Conservation (phyloP, 2,113 vertebrate genomes). For the Python bivittatus region DNA sequence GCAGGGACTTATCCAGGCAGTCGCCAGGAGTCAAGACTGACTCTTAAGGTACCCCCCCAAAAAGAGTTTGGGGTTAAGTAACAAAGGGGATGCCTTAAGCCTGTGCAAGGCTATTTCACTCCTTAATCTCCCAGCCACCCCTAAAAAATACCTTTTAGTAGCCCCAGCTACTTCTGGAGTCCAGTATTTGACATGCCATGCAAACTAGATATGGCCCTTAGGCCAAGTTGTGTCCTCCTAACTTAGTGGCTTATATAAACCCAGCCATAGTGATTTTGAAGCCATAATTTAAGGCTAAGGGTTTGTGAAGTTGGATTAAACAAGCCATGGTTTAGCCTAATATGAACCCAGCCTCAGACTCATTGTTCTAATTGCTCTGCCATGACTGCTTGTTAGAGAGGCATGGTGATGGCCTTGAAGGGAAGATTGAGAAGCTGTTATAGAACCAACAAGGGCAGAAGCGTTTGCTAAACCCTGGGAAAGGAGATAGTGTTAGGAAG, state of each 20-base stretch:
- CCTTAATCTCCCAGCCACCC: neutral
- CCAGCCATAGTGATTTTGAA: neutral
- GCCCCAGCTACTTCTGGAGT: neutral
- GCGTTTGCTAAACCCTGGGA: too few species aligned
- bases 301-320: neutral
- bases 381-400: neutral
- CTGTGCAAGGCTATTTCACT: neutral
- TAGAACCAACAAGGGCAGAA: too few species aligned
- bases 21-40: too few species aligned
- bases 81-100: neutral
- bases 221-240: neutral
- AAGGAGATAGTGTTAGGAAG: too few species aligned
- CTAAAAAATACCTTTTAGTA: too few species aligned
- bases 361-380: neutral
- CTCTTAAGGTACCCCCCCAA: too few species aligned
- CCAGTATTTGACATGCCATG: too few species aligned
- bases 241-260: neutral
- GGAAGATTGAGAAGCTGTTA: too few species aligned
- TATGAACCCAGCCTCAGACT: neutral
- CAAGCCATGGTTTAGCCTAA: neutral
- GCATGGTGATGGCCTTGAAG: too few species aligned
- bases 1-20: too few species aligned
- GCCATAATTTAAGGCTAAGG: neutral
- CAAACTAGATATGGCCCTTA: neutral
- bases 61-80: neutral